Conservation (phyloP, 2,888 invertebrate genomes). For the Ptilodon capucinus region DNA sequence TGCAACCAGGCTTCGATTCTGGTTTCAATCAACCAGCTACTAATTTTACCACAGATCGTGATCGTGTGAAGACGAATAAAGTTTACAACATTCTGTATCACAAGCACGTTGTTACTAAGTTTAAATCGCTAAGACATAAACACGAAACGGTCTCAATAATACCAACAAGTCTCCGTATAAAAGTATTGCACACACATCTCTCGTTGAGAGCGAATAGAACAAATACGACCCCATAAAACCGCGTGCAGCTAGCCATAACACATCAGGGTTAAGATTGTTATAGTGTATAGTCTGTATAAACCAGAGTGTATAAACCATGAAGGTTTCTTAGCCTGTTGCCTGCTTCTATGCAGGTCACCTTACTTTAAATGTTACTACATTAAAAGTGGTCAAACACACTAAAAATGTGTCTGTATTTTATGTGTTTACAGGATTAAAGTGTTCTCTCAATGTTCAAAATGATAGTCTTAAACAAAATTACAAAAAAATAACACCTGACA, state of each 20-base stretch:
- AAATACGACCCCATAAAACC: conserved; percentile 2
- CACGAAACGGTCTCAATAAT: neutral
- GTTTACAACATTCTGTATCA: neutral
- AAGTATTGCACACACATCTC: conserved; percentile 1
- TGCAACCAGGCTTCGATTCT: too few species aligned
- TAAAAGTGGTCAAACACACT: too few species aligned
- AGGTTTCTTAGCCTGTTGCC: neutral
- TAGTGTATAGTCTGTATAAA: too few species aligned
- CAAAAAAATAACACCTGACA: too few species aligned
- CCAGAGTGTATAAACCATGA: neutral
- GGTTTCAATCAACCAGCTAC: too few species aligned
- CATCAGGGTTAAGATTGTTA: neutral
- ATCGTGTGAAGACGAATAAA: neutral
- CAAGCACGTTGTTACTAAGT: neutral
- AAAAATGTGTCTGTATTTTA: too few species aligned
- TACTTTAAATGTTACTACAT: neutral
- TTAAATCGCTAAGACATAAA: neutral
- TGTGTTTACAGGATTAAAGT: too few species aligned
- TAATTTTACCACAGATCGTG: neutral
- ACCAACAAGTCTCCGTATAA: neutral
- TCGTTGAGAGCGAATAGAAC: neutral
- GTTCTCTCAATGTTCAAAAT: too few species aligned
- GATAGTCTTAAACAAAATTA: too few species aligned
- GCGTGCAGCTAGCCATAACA: neutral
- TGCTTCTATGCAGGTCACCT: neutral